phyloP scores from a whole-genome alignment of 2,888 invertebrate species.

The Steromphala cineraria region DNA sequence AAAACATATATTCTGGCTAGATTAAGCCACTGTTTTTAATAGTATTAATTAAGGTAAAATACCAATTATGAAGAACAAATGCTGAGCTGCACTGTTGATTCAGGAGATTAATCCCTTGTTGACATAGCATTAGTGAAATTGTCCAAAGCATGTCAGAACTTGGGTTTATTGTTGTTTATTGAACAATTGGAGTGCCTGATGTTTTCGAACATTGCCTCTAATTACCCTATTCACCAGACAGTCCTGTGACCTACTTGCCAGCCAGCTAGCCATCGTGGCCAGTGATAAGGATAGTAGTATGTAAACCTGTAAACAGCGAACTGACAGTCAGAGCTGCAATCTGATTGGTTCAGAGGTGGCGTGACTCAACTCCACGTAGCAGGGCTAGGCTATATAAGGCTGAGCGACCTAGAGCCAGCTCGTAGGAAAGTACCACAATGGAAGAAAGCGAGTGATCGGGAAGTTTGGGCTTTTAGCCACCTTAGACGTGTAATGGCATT shows the following conservation, averaged over 20 bases:
- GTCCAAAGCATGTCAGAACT: neutral
- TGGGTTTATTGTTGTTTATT: neutral
- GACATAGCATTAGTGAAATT: no score
- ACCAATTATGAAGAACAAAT: no score
- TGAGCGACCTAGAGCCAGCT: neutral
- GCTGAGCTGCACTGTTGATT: no score
- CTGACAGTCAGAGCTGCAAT: neutral
- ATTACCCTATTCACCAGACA: neutral
- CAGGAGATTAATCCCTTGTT: no score
- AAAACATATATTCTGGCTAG: no score
- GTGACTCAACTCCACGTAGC: conserved; percentile 49
- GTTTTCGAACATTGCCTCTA: neutral
- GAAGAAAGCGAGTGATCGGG: conserved; percentile 13
- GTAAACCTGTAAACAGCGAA: conserved; percentile 1
- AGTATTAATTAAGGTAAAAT: no score
- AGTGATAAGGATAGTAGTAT: conserved; percentile 4
- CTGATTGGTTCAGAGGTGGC: conserved; percentile 40
- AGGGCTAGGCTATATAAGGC: conserved; percentile 6
- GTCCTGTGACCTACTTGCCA: neutral
- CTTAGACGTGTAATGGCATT: neutral
- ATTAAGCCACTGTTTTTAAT: no score
- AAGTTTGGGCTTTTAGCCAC: conserved; percentile 20
- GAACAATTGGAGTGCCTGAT: neutral
- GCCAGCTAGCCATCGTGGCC: neutral
- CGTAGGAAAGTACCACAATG: conserved; percentile 17